phyloP scores from a whole-genome alignment of 2,888 invertebrate species.

The Temnothorax ravouxi region DNA sequence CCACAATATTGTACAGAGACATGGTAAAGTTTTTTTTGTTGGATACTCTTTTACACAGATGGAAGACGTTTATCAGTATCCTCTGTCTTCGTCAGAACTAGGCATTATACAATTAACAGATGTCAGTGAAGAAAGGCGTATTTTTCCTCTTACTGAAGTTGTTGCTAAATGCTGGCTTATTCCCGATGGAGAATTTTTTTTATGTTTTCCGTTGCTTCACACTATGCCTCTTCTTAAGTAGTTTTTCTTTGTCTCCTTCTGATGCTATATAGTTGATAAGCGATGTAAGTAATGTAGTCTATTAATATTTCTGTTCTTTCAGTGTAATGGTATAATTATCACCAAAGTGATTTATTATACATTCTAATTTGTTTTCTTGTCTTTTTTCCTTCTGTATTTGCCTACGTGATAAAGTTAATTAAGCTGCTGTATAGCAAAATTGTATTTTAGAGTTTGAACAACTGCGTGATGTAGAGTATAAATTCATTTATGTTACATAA shows the following conservation, averaged over 20 bases:
- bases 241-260: neutral
- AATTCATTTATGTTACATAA: neutral
- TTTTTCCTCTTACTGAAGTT: neutral
- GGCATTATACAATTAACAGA: constrained; percentile 2
- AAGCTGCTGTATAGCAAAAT: neutral
- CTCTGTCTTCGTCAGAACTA: neutral
- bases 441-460: neutral
- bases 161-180: constrained; percentile 31
- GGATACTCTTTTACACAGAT: neutral
- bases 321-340: neutral
- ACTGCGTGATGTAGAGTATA: constrained; percentile 1
- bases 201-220: constrained; percentile 8
- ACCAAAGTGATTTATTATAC: no score
- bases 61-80: constrained; percentile 1
- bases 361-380: neutral
- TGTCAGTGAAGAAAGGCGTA: neutral
- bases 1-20: constrained; percentile 3
- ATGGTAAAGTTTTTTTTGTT: neutral
- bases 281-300: neutral
- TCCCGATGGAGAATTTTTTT: constrained; percentile 1
- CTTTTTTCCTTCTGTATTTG: neutral
- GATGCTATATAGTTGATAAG: neutral
- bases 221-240: constrained; percentile 12
- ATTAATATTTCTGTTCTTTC: constrained; percentile 9
- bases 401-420: neutral